Base-by-base conservation (phyloP, 2,797 vertebrate species). In the Myotis pilosus region DNA sequence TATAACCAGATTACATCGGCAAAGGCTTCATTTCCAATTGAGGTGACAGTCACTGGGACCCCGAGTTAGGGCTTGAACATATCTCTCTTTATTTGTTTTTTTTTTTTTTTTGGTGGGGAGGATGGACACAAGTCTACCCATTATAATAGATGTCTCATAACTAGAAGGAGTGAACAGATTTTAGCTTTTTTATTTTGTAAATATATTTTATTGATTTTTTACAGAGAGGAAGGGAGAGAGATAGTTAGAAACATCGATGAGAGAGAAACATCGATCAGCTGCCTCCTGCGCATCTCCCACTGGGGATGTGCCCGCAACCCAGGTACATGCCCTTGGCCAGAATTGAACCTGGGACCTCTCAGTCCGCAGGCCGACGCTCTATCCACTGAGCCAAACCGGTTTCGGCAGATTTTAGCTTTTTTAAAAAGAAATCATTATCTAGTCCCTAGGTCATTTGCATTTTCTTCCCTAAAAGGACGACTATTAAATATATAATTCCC, bases 401-500 rank as follows among this genome's bases (percentile, higher is more conserved):
- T n/a, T n/a, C n/a, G n/a, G n/a, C 28, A 17, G 16, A 28, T 53
- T 66, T 80, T 22, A 84, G 55, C n/a, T 68, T 75, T 60, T 41
- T 44, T 76, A 53, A 36, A 38, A 17, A 75, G 30, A 89, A 74
- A 68, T 88, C 38, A 38, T 72, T 36, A 28, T 79, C 9, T 17
- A 47, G 47, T 8, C 38, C 49, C 11, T 81, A 36, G 51, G 22
- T 49, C 16, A 25, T 22, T 89, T n/a, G 30, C 69, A 22, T 78
- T 88, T 71, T 60, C 44, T 66, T 68, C 16, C 44, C 36, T 16
- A 55, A 79, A 80, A 51, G 68, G 30, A 84, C 69, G 10, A 25
- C 6, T 2, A 6, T 3, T 68, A 15, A 47, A 5, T 22, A 30
- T 0, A 1, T 3, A 16, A 38, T 13, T 53, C 17, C 74, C 76